Evolutionary conservation across 2,888 invertebrate genomes (phyloP).

Genomic region (Tortrix viridana): DNA sequence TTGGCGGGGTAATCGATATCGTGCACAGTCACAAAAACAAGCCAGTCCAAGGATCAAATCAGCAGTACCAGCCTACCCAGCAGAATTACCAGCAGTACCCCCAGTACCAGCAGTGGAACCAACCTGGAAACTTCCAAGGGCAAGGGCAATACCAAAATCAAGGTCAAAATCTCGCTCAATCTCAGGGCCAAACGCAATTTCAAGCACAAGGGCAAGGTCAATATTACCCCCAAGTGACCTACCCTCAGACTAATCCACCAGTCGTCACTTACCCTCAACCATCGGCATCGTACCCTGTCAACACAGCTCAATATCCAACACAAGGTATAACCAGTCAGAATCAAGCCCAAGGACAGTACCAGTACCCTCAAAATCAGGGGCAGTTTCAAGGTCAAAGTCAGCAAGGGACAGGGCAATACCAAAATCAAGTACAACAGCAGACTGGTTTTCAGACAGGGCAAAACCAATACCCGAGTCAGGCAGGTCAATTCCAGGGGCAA

Average conservation of each 20-base stretch:
- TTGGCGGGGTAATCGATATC: slow-evolving; percentile 76
- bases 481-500: slow-evolving; percentile 42
- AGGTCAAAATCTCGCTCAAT: slow-evolving; percentile 48
- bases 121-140: slow-evolving; percentile 45
- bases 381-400: slow-evolving; percentile 42
- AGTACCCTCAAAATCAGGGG: slow-evolving; percentile 41
- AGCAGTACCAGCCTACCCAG: slow-evolving; percentile 43
- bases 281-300: slow-evolving; percentile 42
- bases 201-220: slow-evolving; percentile 47
- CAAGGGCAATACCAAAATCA: slow-evolving; percentile 42
- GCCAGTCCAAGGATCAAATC: slow-evolving; percentile 38
- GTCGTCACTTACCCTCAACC: slow-evolving; percentile 41
- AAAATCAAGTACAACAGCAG: slow-evolving; percentile 44
- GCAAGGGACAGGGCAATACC: slow-evolving; percentile 43
- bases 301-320: slow-evolving; percentile 17
- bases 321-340: slow-evolving; percentile 30
- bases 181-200: slow-evolving; percentile 48
- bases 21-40: slow-evolving; percentile 75
- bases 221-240: slow-evolving; percentile 37
- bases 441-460: slow-evolving; percentile 41
- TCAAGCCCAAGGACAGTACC: slow-evolving; percentile 45
- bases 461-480: slow-evolving; percentile 41
- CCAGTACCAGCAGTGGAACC: slow-evolving; percentile 46
- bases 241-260: slow-evolving; percentile 43
- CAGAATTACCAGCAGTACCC: slow-evolving; percentile 52